These are phyloP conservation scores for Galagoides demidoff DNA, from an alignment of 2,797 vertebrate species.

Conservation along the genomic window DNA sequence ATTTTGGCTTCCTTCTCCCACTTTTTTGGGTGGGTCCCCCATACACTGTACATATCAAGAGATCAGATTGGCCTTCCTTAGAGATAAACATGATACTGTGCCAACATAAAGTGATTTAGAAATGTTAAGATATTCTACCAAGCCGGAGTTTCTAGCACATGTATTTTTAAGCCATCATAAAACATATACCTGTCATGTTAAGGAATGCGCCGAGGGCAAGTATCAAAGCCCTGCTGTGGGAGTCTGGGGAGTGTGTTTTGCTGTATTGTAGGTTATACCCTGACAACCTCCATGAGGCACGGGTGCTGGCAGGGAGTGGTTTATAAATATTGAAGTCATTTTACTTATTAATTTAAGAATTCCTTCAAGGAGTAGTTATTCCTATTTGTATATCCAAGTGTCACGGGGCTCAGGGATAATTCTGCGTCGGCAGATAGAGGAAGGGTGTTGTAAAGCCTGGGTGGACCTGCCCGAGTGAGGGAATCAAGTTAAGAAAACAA, in stretches of 20 bases:
- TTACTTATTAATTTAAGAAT: constrained; percentile 21
- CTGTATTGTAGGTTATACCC: constrained; percentile 55
- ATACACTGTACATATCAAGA: not conserved
- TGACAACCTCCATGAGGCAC: constrained; percentile 51
- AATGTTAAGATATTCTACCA: constrained; percentile 49
- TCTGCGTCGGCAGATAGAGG: not conserved
- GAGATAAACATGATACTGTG: constrained; percentile 62
- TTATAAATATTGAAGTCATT: not conserved
- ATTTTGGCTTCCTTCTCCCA: not conserved
- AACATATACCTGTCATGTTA: constrained; percentile 64
- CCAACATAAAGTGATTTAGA: constrained; percentile 74
- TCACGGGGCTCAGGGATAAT: not conserved
- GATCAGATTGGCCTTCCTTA: constrained; percentile 32
- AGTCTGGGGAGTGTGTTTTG: constrained; percentile 40
- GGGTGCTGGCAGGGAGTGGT: not conserved
- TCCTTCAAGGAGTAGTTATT: not conserved
- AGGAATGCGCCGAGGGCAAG: constrained; percentile 71
- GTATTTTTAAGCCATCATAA: constrained; percentile 65
- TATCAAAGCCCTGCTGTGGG: constrained; percentile 14
- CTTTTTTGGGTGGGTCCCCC: not conserved
- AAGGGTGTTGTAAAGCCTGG: not conserved
- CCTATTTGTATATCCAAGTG: not conserved
- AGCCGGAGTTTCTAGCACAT: constrained; percentile 56
- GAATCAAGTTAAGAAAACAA: not conserved
- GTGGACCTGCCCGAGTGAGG: not conserved